These are phyloP conservation scores for Nanorana parkeri DNA, from an alignment of 2,113 vertebrate genomes.

Conservation along the genomic window DNA sequence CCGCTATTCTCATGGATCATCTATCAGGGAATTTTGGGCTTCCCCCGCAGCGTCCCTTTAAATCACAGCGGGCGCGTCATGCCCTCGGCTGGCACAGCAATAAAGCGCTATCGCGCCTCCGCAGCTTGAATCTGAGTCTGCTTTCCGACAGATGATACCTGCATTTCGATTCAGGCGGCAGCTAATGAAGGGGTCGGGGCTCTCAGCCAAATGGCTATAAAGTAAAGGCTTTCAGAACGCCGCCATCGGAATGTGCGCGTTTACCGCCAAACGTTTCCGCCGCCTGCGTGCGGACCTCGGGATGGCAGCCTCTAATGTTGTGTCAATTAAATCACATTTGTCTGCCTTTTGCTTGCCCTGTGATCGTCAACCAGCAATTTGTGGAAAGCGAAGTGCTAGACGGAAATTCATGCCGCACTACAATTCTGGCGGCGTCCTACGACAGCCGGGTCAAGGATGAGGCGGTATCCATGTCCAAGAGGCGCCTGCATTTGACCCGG, in stretches of 20 bases:
- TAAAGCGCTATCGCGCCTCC: neutral
- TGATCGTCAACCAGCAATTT: neutral
- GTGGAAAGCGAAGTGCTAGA: neutral
- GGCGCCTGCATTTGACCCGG: no score
- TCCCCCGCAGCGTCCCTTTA: no score
- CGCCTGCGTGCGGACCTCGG: neutral
- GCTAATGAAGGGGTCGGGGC: neutral
- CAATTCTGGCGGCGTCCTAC: no score
- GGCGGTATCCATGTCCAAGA: no score
- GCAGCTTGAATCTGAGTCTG: neutral
- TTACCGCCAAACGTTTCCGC: neutral
- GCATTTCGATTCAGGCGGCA: neutral
- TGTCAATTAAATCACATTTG: neutral
- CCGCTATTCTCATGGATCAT: no score
- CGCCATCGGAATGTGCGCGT: neutral
- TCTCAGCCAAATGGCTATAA: neutral
- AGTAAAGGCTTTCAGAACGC: neutral
- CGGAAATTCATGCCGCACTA: no score
- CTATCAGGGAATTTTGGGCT: no score
- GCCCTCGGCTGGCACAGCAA: neutral
- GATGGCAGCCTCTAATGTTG: conserved; percentile 1
- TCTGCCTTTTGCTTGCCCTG: neutral
- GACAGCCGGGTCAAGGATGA: no score
- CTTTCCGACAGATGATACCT: neutral
- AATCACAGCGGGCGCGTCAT: neutral